A percentile compares a stretch with the other conserved stretches of the same genome.
These are phyloP conservation scores for Aricia artaxerxes DNA, from an alignment of 2,888 invertebrate genomes.

Conservation along the genomic window DNA sequence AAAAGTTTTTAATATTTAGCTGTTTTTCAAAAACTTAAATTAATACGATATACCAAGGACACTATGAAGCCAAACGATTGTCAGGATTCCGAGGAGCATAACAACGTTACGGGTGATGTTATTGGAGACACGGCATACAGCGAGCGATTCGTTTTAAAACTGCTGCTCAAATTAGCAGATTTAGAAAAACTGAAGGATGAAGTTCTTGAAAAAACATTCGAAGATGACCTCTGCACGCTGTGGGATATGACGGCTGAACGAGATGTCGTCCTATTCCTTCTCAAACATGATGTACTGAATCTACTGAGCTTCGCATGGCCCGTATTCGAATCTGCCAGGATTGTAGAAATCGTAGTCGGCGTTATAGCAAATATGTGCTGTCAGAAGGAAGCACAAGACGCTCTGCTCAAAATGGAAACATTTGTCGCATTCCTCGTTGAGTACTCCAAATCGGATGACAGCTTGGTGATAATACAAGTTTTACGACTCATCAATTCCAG, in stretches of 20 bases:
- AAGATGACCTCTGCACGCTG: slow-evolving; percentile 87
- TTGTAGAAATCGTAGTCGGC: slow-evolving; percentile 90
- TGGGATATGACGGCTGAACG: slow-evolving; percentile 93
- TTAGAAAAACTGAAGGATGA: slow-evolving; percentile 73
- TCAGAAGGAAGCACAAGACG: slow-evolving; percentile 80
- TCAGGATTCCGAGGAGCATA: slow-evolving; percentile 36
- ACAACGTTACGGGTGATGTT: slow-evolving; percentile 84
- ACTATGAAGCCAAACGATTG: slow-evolving; percentile 52
- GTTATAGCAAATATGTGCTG: slow-evolving; percentile 92
- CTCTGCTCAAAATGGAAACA: slow-evolving; percentile 78
- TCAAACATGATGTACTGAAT: slow-evolving; percentile 84
- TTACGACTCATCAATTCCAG: slow-evolving; percentile 84
- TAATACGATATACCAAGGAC: neutral
- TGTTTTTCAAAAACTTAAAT: neutral
- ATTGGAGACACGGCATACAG: slow-evolving; percentile 91
- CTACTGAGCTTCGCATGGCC: slow-evolving; percentile 81
- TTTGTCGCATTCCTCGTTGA: slow-evolving; percentile 80
- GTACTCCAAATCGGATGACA: slow-evolving; percentile 83
- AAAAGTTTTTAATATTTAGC: neutral
- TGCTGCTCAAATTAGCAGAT: slow-evolving; percentile 82
- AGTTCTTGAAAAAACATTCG: slow-evolving; percentile 82
- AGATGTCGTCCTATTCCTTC: slow-evolving; percentile 86
- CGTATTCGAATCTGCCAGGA: slow-evolving; percentile 81
- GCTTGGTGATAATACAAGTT: slow-evolving; percentile 86
- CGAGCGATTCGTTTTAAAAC: slow-evolving; percentile 86